Evolutionary conservation across 2,113 vertebrate genomes (phyloP), one percentile per base, ranked within the genome.

Genomic region (Daboia siamensis): DNA sequence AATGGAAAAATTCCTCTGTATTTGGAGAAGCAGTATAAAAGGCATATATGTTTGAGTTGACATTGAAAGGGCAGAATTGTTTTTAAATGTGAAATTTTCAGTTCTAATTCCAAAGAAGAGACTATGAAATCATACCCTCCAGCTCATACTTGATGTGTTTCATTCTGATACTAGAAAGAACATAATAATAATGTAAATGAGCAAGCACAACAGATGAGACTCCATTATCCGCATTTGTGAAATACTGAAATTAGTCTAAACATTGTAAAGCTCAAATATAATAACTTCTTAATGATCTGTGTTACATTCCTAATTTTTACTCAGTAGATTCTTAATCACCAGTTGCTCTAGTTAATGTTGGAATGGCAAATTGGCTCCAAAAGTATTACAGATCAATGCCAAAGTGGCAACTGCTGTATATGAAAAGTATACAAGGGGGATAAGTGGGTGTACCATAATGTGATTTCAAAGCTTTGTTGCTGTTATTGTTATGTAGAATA

Each of bases 201-300:
- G 39, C n/a, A 95, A 95, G 89, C 64, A 17, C 92, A 96, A 24
- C 57, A 94, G 51, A 93, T 94, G 61, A 92, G 91, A 54, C 29
- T 51, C 89, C 91, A 93, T 94, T 33, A 89, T 91, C 52, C 85
- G 64, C 26, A 95, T 96, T 90, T 92, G 74, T 51, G 93, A 93
- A 59, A 0, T 86, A 88, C 80, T 9, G 23, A 96, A 91, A 92
- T 88, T 89, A 94, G 93, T 0, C 52, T 91, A 96, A 95, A 92
- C 94, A 92, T 93, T 94, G 15, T 52, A 92, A 0, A 74, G 90
- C 84, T 87, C 9, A 44, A 94, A 26, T 59, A 90, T 93, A 64
- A 11, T 8, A 33, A 24, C 48, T 80, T 89, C 55, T 92, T 92
- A 93, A 95, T 90, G 1, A 95, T 92, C 87, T 95, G 91, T 96